Evolutionary conservation across 2,113 vertebrate species (phyloP), one percentile per base, ranked within the genome.

Genomic region (Macrotis lagotis): DNA sequence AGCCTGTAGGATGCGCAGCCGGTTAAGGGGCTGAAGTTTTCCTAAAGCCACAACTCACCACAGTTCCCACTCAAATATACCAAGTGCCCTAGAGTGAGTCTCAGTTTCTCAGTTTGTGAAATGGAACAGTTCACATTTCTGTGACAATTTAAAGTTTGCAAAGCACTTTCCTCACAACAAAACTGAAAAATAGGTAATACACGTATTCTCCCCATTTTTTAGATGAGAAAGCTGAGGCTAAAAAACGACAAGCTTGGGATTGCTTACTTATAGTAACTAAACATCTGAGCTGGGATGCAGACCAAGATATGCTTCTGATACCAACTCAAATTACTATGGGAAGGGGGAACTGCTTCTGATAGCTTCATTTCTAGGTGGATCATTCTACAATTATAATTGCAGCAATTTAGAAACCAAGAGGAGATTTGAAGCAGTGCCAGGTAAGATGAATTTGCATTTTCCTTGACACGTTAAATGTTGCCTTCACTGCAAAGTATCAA

Each of bases 261-360:
- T 83, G n/a, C 66, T 83, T 83, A 83, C 66, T 83, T 83, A 83
- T 2, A 44, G n/a, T 44, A 83, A 83, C 66, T 83, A 83, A 83
- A n/a, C 66, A 83, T 83, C n/a, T 83, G 66, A 83, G 66, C 66
- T 83, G 66, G 66, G n/a, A 83, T 83, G 66, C 66, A 83, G 24
- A 83, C n/a, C 66, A 83, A 44, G 66, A n/a, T 44, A 83, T n/a
- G 24, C n/a, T 83, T 83, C 66, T 83, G 37, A 83, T 66, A 24
- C 48, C 50, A 88, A 89, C 53, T 47, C n/a, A 97, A 93, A 96
- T 90, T 74, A 93, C 55, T 51, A 50, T 2, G 24, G 94, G 50
- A 89, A 92, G 89, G 83, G 26, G 19, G 25, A 95, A 96, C 2
- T 50, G 92, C 31, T n/a, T 37, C 22, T 94, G 25, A 92, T 14